A percentile compares a stretch with the other conserved stretches of the same genome.
phyloP scores from a whole-genome alignment of 2,888 invertebrate species.

The Drosophila aldrichi region DNA sequence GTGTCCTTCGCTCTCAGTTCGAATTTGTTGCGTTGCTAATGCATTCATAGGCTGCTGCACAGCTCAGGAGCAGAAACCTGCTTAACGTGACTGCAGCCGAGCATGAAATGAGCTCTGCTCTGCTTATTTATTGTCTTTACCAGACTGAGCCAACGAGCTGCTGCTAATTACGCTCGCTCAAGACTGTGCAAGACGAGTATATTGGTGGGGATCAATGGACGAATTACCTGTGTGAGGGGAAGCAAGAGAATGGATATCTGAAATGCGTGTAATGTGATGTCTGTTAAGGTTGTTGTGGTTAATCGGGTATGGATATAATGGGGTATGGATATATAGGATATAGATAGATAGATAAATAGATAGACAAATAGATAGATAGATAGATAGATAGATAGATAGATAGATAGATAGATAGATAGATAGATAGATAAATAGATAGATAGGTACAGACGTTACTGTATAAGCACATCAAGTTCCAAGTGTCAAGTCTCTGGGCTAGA shows the following conservation, averaged over 20 bases:
- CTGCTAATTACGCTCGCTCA: slow-evolving; percentile 3
- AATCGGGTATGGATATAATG: neutral
- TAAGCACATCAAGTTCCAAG: too few species aligned
- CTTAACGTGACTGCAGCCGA: slow-evolving; percentile 24
- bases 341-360: too few species aligned
- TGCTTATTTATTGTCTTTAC: slow-evolving; percentile 17
- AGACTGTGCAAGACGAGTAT: neutral
- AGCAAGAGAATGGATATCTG: too few species aligned
- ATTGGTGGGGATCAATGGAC: neutral
- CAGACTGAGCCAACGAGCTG: neutral
- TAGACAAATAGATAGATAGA: too few species aligned
- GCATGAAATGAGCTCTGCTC: slow-evolving; percentile 47
- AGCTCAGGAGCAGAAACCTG: slow-evolving; percentile 3
- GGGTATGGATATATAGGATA: too few species aligned
- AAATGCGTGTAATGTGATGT: neutral
- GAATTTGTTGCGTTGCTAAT: slow-evolving; percentile 12
- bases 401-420: too few species aligned
- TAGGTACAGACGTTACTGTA: too few species aligned
- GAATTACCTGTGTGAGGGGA: neutral
- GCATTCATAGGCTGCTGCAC: slow-evolving; percentile 6
- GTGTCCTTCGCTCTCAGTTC: neutral
- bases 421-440: too few species aligned
- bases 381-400: too few species aligned
- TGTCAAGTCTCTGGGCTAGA: too few species aligned
- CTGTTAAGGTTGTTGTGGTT: neutral